Conservation (phyloP, 2,797 vertebrate genomes). For the Rhynchonycteris naso region DNA sequence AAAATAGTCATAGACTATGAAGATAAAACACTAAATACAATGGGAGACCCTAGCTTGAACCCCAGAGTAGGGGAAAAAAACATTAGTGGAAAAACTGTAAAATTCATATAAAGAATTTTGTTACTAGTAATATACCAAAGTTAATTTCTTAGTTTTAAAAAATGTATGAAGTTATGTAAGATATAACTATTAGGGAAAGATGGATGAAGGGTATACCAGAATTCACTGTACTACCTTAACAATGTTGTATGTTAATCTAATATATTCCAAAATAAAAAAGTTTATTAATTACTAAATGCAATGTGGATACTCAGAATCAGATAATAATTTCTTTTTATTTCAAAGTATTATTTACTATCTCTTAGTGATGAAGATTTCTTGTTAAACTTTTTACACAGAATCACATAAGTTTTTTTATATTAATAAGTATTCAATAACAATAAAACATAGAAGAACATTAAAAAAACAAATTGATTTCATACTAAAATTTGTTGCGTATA, state of each 20-base stretch:
- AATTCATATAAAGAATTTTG: not conserved
- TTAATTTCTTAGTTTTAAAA: not conserved
- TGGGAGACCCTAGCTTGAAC: not conserved
- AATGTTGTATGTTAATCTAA: constrained; percentile 11
- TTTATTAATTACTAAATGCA: not conserved
- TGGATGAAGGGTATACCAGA: not conserved
- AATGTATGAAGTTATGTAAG: not conserved
- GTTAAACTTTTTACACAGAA: not conserved
- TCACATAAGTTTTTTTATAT: not conserved
- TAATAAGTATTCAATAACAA: not conserved
- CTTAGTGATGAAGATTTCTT: not conserved
- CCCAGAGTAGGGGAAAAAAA: not conserved
- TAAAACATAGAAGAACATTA: not conserved
- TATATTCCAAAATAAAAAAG: not conserved
- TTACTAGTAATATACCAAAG: not conserved
- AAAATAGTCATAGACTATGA: not conserved
- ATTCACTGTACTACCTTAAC: not conserved
- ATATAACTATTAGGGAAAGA: not conserved
- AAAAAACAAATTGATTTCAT: not conserved
- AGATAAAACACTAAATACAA: not conserved
- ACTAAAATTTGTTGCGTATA: not conserved
- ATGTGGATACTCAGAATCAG: not conserved
- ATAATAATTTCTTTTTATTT: not conserved
- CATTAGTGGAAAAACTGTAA: not conserved
- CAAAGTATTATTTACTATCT: not conserved